phyloP scores from a whole-genome alignment of 2,888 invertebrate species.

The Eilema caniola region DNA sequence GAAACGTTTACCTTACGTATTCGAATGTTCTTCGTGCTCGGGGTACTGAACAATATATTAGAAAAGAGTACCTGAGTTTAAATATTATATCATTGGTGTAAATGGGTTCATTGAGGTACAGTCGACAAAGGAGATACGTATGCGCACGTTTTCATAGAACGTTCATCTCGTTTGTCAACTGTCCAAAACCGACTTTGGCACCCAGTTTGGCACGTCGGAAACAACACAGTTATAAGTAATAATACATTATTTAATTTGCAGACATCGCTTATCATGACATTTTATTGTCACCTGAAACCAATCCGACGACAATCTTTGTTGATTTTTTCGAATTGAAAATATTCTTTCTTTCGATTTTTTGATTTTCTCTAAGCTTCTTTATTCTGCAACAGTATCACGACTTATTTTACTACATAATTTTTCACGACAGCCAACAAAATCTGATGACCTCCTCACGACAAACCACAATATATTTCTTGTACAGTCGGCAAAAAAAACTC shows the following conservation, averaged over 20 bases:
- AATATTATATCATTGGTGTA: too few relatives aligned
- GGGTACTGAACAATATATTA: too few relatives aligned
- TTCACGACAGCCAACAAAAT: background rate
- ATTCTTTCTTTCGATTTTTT: background rate
- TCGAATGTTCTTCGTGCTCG: too few relatives aligned
- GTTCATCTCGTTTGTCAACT: too few relatives aligned
- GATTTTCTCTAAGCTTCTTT: background rate
- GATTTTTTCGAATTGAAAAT: background rate
- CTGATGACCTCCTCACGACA: background rate
- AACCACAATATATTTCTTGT: background rate
- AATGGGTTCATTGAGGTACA: too few relatives aligned
- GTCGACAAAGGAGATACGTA: too few relatives aligned
- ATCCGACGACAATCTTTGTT: background rate
- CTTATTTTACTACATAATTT: background rate
- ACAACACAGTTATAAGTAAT: background rate
- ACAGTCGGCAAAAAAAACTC: conserved; percentile 3
- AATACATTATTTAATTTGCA: background rate
- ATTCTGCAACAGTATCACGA: background rate
- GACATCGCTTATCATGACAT: background rate
- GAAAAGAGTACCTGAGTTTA: too few relatives aligned
- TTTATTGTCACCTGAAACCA: background rate
- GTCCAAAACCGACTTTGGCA: too few relatives aligned
- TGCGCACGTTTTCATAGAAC: too few relatives aligned
- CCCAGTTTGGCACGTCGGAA: background rate
- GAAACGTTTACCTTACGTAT: too few relatives aligned